Percentiles rank a stretch among this genome's conserved stretches.
Evolutionary conservation across 2,797 vertebrate species (phyloP).

Genomic region (Helarctos malayanus): DNA sequence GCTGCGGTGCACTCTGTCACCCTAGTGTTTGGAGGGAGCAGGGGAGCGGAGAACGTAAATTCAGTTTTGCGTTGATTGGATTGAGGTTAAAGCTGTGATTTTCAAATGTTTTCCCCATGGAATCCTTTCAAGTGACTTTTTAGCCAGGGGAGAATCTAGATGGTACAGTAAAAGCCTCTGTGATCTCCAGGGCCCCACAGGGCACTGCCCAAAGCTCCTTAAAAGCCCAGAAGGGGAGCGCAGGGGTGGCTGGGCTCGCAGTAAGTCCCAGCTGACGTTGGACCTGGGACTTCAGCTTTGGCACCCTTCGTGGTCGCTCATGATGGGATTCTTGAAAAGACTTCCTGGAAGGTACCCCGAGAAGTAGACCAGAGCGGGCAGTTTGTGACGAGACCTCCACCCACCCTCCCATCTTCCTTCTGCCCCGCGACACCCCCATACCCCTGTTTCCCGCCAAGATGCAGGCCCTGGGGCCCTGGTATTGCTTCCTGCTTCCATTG

Average conservation of each 20-base stretch:
- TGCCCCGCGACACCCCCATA: not conserved
- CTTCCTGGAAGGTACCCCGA: not conserved
- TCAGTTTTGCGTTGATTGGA: not conserved
- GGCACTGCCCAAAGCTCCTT: not conserved
- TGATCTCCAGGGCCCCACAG: too few relatives aligned
- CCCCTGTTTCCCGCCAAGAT: not conserved
- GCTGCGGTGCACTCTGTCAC: fast-evolving
- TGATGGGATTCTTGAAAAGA: not conserved
- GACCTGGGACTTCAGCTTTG: not conserved
- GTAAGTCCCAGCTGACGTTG: fast-evolving
- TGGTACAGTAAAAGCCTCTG: not conserved
- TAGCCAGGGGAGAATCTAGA: not conserved
- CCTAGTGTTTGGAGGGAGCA: not conserved
- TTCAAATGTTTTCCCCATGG: not conserved
- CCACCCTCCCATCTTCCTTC: fast-evolving
- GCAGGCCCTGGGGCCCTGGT: not conserved
- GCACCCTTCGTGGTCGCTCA: not conserved
- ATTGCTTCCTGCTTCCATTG: not conserved
- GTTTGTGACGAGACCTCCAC: too few relatives aligned
- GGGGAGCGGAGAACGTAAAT: not conserved
- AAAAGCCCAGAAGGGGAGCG: not conserved
- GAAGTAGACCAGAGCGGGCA: not conserved
- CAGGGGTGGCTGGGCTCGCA: not conserved
- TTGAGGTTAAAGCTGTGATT: not conserved
- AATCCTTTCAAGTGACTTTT: not conserved